Conservation (phyloP, 2,888 invertebrate genomes). For the Sarcophaga variegata region DNA sequence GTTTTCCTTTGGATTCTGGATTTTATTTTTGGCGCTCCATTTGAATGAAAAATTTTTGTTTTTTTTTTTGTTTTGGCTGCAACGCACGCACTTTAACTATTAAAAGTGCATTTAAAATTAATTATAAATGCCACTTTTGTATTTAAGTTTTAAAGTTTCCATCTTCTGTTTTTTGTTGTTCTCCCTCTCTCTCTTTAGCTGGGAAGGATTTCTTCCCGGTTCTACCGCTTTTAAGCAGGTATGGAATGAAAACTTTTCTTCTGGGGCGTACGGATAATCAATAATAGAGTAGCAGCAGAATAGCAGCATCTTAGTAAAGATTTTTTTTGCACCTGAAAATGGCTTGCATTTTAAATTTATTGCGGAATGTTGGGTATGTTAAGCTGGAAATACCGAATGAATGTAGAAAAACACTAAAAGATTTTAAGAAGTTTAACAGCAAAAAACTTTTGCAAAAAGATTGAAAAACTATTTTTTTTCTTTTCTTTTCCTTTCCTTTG, state of each 20-base stretch:
- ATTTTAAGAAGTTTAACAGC: neutral
- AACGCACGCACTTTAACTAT: slow-evolving; percentile 66
- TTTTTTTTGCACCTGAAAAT: neutral
- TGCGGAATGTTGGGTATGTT: neutral
- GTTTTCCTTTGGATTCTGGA: neutral
- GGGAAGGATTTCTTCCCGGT: too few species aligned
- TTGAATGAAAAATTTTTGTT: slow-evolving; percentile 13
- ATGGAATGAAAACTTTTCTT: slow-evolving; percentile 1
- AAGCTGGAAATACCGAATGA: neutral
- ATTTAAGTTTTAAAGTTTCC: slow-evolving; percentile 35
- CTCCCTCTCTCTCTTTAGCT: neutral
- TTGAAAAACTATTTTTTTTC: slow-evolving; percentile 12
- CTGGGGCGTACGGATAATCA: slow-evolving; percentile 27
- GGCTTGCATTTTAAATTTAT: neutral
- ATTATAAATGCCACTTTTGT: slow-evolving; percentile 68
- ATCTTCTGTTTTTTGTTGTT: neutral
- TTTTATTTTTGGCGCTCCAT: neutral
- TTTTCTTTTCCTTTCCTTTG: neutral
- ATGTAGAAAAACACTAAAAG: neutral
- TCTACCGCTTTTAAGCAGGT: too few species aligned
- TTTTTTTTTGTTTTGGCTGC: too few species aligned
- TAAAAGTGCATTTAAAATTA: slow-evolving; percentile 72
- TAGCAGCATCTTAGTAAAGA: slow-evolving; percentile 1
- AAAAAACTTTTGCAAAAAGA: neutral
- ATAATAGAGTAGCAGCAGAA: slow-evolving; percentile 31